Conservation (phyloP, 2,797 vertebrate species). For the Eidolon dupreanum region DNA sequence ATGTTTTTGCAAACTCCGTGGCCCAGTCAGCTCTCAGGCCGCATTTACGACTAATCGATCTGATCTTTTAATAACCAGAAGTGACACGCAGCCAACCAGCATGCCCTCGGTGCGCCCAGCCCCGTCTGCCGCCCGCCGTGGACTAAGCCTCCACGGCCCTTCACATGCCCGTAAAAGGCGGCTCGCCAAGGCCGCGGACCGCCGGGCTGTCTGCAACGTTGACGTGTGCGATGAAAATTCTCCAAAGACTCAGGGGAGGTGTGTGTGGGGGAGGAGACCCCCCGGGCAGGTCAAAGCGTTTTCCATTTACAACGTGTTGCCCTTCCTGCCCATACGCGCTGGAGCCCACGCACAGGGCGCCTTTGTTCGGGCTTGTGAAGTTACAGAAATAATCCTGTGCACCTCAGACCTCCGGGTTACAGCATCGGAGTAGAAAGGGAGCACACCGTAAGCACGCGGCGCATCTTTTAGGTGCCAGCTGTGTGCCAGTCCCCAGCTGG, state of each 20-base stretch:
- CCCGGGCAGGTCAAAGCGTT: not conserved
- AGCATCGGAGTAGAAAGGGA: not conserved
- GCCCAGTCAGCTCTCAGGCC: not conserved
- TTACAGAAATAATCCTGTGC: not conserved
- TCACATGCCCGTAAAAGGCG: not conserved
- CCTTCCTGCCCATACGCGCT: not conserved
- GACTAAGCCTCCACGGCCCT: rapidly evolving
- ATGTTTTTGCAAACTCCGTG: not conserved
- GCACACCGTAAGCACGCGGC: rapidly evolving
- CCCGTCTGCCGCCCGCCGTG: rapidly evolving
- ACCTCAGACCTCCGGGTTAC: not conserved
- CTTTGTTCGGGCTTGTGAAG: not conserved
- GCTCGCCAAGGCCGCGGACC: not conserved
- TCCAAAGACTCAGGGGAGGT: not conserved
- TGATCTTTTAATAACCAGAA: not conserved
- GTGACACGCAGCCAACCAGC: not conserved
- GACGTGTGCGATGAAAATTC: not conserved
- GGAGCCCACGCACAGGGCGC: not conserved
- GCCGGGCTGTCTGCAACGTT: not conserved
- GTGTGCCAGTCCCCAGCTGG: not conserved
- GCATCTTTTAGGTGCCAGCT: not conserved
- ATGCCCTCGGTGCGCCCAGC: not conserved
- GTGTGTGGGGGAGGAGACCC: not conserved
- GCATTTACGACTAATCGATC: not conserved
- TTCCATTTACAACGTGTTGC: not conserved